These are phyloP conservation scores for Osmoderma eremita DNA, from an alignment of 2,888 invertebrate species.

Conservation along the genomic window DNA sequence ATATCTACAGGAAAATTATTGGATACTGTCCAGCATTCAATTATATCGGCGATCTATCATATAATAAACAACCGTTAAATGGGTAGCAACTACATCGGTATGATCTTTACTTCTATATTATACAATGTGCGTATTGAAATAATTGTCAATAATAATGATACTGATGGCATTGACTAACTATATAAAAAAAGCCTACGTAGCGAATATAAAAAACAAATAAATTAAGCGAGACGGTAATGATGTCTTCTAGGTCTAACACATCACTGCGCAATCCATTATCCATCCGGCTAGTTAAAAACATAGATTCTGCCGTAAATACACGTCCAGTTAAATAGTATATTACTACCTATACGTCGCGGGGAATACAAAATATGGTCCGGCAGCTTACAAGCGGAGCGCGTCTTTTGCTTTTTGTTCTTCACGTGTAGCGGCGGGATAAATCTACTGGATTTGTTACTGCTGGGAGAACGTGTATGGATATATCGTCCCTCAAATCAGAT, in stretches of 20 bases:
- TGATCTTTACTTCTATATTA: no score
- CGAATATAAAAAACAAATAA: constrained; percentile 22
- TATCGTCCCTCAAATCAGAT: constrained; percentile 12
- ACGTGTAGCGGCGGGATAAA: no score
- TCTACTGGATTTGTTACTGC: no score
- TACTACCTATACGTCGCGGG: not conserved
- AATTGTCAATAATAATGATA: constrained; percentile 10
- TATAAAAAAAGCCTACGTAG: not conserved
- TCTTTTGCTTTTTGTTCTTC: no score
- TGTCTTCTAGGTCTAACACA: constrained; percentile 13
- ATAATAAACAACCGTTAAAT: no score
- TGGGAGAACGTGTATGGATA: no score
- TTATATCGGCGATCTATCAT: no score
- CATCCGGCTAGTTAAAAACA: constrained; percentile 9
- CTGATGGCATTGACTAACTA: constrained; percentile 15
- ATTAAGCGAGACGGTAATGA: constrained; percentile 21
- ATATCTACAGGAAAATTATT: no score
- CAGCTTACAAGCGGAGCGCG: no score
- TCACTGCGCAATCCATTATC: constrained; percentile 3
- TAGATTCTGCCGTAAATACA: not conserved
- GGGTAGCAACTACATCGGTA: no score
- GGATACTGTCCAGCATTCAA: no score
- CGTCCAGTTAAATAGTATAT: not conserved
- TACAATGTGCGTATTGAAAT: constrained; percentile 2
- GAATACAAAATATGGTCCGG: not conserved